Percentiles rank a stretch among this genome's conserved stretches.
Conservation (phyloP, 2,888 invertebrate genomes). For the Dolichopus griseipennis region DNA sequence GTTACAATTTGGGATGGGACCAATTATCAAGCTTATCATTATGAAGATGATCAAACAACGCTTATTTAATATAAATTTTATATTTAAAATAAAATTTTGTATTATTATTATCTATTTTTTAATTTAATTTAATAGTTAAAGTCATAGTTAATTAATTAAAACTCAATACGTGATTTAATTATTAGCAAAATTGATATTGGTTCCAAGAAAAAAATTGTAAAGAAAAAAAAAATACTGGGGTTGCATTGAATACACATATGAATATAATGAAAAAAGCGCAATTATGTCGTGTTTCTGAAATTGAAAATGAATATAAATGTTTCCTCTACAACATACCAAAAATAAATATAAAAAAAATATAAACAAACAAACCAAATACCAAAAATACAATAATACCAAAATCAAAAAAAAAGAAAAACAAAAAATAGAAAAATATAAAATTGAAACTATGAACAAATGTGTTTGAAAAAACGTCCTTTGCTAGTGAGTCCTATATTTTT, state of each 20-base stretch:
- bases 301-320: too few relatives aligned
- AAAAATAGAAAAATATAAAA: not conserved
- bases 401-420: not conserved
- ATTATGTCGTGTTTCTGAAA: too few relatives aligned
- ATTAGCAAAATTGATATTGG: not conserved
- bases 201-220: not conserved
- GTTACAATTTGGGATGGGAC: slow-evolving; percentile 30
- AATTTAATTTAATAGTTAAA: too few relatives aligned
- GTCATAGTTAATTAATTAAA: too few relatives aligned
- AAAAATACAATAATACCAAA: not conserved
- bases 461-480: not conserved
- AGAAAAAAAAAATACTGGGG: not conserved
- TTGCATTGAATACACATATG: slow-evolving; percentile 5
- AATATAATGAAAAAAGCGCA: too few relatives aligned
- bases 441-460: not conserved
- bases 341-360: too few relatives aligned
- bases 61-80: slow-evolving; percentile 22
- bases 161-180: too few relatives aligned
- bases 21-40: slow-evolving; percentile 27
- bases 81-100: not conserved
- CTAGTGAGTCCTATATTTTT: not conserved
- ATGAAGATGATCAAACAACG: slow-evolving; percentile 28
- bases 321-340: too few relatives aligned
- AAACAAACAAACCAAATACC: not conserved
- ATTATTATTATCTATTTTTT: too few relatives aligned